These are phyloP conservation scores for Tragulus kanchil DNA, from an alignment of 2,113 vertebrate genomes.

Conservation along the genomic window DNA sequence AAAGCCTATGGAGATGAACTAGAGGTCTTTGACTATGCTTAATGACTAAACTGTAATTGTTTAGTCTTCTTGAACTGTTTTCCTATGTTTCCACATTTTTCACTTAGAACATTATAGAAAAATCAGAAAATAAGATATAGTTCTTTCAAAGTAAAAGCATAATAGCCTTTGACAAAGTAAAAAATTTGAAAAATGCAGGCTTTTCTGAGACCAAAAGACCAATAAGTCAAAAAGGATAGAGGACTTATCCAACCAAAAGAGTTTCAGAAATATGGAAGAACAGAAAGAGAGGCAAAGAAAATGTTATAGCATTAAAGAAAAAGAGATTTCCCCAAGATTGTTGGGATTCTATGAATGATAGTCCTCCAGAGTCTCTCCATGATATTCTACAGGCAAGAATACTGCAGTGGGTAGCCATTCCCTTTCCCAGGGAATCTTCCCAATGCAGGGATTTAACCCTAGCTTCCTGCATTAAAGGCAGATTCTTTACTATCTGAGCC, in stretches of 20 bases:
- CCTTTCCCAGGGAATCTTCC: background rate
- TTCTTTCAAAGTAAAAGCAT: background rate
- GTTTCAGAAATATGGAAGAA: background rate
- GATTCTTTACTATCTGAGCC: background rate
- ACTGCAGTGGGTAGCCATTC: background rate
- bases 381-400: background rate
- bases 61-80: too few relatives aligned
- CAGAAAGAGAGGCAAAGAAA: background rate
- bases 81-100: too few relatives aligned
- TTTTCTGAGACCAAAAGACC: background rate
- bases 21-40: background rate
- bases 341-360: background rate
- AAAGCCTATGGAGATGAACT: background rate
- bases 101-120: background rate
- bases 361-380: background rate
- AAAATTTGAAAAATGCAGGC: background rate
- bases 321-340: background rate
- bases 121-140: background rate
- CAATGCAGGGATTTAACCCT: background rate
- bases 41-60: too few relatives aligned
- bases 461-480: background rate
- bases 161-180: background rate
- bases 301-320: background rate
- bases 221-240: background rate
- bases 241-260: fast-evolving